phyloP scores from a whole-genome alignment of 2,797 vertebrate species.

The Ispidina picta region DNA sequence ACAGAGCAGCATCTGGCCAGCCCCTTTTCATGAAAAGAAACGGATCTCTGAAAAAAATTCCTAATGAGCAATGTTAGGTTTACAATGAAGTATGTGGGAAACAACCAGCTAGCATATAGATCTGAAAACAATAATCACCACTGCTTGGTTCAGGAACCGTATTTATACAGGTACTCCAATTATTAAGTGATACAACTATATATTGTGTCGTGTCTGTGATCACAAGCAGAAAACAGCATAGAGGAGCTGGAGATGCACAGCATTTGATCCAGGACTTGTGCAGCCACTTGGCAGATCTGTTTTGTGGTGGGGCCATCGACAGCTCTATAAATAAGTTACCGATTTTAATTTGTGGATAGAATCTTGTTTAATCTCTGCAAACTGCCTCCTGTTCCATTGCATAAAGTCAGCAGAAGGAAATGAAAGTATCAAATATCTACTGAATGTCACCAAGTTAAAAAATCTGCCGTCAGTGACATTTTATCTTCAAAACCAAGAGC shows the following conservation, averaged over 20 bases:
- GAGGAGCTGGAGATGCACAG: not conserved
- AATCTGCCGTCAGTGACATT: slow-evolving; percentile 1
- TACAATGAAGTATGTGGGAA: not conserved
- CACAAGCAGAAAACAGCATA: not conserved
- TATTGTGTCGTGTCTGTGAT: not conserved
- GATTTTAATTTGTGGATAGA: slow-evolving; percentile 62
- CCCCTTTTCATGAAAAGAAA: not conserved
- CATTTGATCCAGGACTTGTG: slow-evolving; percentile 13
- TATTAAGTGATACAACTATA: not conserved
- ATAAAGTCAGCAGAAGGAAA: slow-evolving; percentile 50
- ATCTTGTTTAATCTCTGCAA: slow-evolving; percentile 48
- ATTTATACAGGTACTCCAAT: not conserved
- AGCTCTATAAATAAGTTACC: slow-evolving; percentile 60
- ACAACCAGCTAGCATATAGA: not conserved
- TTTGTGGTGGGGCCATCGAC: not conserved
- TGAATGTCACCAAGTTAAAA: slow-evolving; percentile 32
- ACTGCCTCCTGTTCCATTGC: not conserved
- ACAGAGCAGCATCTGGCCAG: not conserved
- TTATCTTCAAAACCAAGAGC: slow-evolving; percentile 15
- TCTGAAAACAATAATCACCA: not conserved
- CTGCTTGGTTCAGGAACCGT: not conserved
- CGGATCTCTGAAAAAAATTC: not conserved
- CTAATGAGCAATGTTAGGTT: not conserved
- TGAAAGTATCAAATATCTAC: slow-evolving; percentile 37
- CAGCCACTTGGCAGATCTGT: slow-evolving; percentile 4